Evolutionary conservation across 2,113 vertebrate species (phyloP).

Genomic region (Nannospalax galili): DNA sequence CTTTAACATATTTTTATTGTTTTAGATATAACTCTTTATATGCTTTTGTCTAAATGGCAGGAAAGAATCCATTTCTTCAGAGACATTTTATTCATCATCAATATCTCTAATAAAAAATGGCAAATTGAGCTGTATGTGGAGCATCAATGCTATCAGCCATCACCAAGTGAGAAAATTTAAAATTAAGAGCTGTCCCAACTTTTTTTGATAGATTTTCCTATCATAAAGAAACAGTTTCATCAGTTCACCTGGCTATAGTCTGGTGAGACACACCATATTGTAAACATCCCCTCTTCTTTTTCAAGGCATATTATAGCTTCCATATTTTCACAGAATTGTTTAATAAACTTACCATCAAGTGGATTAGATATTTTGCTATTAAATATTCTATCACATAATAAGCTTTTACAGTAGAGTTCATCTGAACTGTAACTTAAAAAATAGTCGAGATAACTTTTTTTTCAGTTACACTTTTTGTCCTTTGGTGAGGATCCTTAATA

Average conservation of each 20-base stretch:
- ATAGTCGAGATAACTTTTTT: background rate
- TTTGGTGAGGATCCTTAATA: background rate
- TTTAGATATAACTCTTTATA: background rate
- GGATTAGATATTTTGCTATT: background rate
- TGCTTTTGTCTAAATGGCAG: background rate
- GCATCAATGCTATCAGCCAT: background rate
- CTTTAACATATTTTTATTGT: background rate
- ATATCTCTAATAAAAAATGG: background rate
- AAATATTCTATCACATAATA: background rate
- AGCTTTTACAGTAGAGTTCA: background rate
- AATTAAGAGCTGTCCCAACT: background rate
- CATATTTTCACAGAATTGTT: background rate
- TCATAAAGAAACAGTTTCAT: too few relatives aligned
- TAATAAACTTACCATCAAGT: background rate
- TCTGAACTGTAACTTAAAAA: background rate
- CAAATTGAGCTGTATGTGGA: background rate
- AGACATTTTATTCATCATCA: constrained; percentile 3
- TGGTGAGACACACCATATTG: background rate
- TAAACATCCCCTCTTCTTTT: background rate
- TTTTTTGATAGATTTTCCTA: background rate
- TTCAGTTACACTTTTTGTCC: background rate
- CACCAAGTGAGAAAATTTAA: background rate
- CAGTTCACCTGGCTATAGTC: background rate
- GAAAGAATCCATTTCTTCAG: background rate
- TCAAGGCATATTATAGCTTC: background rate